Base-by-base conservation (phyloP, 2,888 invertebrate species). In the Troglohyphantes excavatus region DNA sequence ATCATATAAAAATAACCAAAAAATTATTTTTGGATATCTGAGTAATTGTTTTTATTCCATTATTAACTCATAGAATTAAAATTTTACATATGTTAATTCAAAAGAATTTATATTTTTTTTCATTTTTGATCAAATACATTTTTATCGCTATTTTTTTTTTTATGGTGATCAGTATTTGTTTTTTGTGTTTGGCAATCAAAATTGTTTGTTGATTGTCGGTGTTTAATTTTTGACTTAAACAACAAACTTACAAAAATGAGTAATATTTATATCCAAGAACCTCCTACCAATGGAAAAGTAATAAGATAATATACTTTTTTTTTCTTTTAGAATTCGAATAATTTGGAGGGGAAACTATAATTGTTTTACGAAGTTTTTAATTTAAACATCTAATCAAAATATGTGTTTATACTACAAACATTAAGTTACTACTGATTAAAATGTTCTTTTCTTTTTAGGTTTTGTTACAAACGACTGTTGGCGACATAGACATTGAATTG, bases 261-360 rank as follows among this genome's bases (percentile, higher is more conserved):
- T 95, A 99, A 97, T 93, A 97, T 99, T 93, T 99, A 99, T 93
- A 98, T 99, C 92, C 97, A 98, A 93, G 99, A 99, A 94, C 99
- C 99, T 13, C 97, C 98, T 11, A 97, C 99, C 0, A 95, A 96
- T 68, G 99, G 98, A 92, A 99, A 99, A 95, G 98, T 98, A 95
- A 93, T 92, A 5, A n/a, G 9, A 33, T 33, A 33, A n/a, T 33
- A 33, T 33, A 33, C 3, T 33, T 33, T 33, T 9, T 6, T 33
- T 33, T 33, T n/a, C n/a, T n/a, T n/a, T n/a, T n/a, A n/a, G n/a
- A n/a, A n/a, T n/a, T n/a, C n/a, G n/a, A n/a, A n/a, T n/a, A n/a
- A n/a, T n/a, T n/a, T n/a, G n/a, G n/a, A n/a, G n/a, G n/a, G n/a
- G n/a, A n/a, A n/a, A n/a, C n/a, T n/a, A n/a, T n/a, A n/a, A n/a